Evolutionary conservation across 2,113 vertebrate species (phyloP).

Genomic region (Atherinomorus stipes): DNA sequence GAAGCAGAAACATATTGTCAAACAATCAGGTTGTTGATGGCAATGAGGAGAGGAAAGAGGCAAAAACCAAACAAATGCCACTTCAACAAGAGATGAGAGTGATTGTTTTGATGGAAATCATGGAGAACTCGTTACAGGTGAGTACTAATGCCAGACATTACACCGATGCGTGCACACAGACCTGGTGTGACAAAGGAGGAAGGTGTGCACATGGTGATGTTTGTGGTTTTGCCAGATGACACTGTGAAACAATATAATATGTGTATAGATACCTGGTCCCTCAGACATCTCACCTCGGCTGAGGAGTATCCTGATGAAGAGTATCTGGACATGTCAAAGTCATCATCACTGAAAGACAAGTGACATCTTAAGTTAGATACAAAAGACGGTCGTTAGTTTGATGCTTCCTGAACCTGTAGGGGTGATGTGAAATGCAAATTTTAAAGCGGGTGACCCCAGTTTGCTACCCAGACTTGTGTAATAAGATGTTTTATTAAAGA

Average conservation of each 20-base stretch:
- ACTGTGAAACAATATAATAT: conserved; percentile 69
- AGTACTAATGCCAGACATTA: neutral
- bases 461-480: too few species aligned
- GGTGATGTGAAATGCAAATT: neutral
- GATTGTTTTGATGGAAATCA: conserved; percentile 24
- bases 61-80: conserved; percentile 6
- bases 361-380: conserved; percentile 14
- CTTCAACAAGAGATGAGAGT: conserved; percentile 27
- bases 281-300: conserved; percentile 96
- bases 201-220: conserved; percentile 60
- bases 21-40: neutral
- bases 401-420: neutral
- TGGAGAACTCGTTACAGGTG: conserved; percentile 9
- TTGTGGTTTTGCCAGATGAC: conserved; percentile 56
- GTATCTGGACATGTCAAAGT: conserved; percentile 99
- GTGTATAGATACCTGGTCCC: conserved; percentile 83
- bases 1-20: neutral
- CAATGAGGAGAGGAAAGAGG: conserved; percentile 6
- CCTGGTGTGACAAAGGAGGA: conserved; percentile 63
- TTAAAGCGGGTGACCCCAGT: too few species aligned
- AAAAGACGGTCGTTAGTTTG: neutral
- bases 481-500: too few species aligned
- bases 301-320: conserved; percentile 99
- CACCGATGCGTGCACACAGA: conserved; percentile 48
- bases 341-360: conserved; percentile 90